Evolutionary conservation across 2,797 vertebrate species (phyloP), one percentile per base, ranked within the genome.

Genomic region (Strix occidentalis): DNA sequence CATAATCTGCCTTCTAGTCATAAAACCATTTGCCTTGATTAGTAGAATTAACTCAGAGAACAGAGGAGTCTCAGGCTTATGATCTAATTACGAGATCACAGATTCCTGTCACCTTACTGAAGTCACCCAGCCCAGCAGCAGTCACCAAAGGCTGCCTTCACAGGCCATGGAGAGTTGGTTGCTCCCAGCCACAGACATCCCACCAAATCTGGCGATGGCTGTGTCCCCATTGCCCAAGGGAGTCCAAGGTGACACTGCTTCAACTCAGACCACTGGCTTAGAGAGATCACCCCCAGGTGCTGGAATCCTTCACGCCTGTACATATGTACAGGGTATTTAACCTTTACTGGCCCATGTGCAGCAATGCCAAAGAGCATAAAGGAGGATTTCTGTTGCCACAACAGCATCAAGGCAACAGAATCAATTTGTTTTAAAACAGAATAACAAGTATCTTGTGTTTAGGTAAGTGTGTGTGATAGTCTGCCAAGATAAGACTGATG

Each of bases 391-490:
- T 69, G 48, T 75, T 26, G 41, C 48, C 43, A 25, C 56, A n/a
- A 43, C 26, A 45, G 35, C 79, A 68, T n/a, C 54, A 26, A 61
- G 41, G 46, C 41, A 83, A 87, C 2, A 1, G 58, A 33, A 72
- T 26, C 12, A 7, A 33, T 35, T 54, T 65, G 6, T 45, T 72
- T 57, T 10, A 41, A 46, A 54, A 66, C 45, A 43, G 60, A 66
- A 19, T 1, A 29, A 9, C 28, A 68, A 50, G 18, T 69, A 8
- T 14, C 23, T 51, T 16, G 25, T 19, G 20, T 43, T 87, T 65
- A 57, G 64, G 11, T 60, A 35, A 45, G 48, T 0, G 23, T 10
- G 17, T 10, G 1, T 2, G 11, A n/a, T 3, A 35, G 33, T 9
- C 45, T 65, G 76, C 84, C 48, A 72, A 51, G 54, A 29, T 18